Percentiles rank a stretch among this genome's conserved stretches.
These are phyloP conservation scores for Phrixothrix hirtus DNA, from an alignment of 2,888 invertebrate genomes.

Conservation along the genomic window DNA sequence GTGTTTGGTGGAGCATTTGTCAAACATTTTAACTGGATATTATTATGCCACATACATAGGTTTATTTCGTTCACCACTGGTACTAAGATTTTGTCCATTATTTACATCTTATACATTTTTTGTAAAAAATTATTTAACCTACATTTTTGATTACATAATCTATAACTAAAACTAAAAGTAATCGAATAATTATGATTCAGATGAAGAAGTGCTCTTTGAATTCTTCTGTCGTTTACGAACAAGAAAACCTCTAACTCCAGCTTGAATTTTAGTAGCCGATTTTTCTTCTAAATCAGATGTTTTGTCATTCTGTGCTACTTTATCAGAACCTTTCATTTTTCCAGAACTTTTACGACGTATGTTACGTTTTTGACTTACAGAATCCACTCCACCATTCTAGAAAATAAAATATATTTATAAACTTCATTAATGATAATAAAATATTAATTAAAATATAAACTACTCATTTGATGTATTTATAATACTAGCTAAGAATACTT, in stretches of 20 bases:
- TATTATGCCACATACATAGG: too few species aligned
- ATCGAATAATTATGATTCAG: too few species aligned
- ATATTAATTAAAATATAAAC: too few species aligned
- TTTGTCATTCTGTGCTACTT: conserved; percentile 18
- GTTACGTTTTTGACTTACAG: conserved; percentile 39
- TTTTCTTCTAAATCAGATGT: conserved; percentile 48
- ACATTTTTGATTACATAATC: not conserved
- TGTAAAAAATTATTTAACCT: not conserved
- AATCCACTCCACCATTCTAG: conserved; percentile 43
- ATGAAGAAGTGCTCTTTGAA: conserved; percentile 14
- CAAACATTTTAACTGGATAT: too few species aligned
- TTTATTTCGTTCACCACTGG: too few species aligned
- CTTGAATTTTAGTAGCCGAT: conserved; percentile 62
- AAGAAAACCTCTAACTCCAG: conserved; percentile 60
- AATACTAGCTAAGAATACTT: too few species aligned
- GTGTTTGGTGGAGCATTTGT: too few species aligned
- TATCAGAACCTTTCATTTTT: conserved; percentile 24
- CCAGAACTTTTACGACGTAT: conserved; percentile 46
- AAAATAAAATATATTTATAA: conserved; percentile 26
- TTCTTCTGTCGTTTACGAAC: conserved; percentile 59
- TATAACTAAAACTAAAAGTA: not conserved
- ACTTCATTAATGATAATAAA: too few species aligned
- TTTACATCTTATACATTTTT: too few species aligned
- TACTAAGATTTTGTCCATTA: too few species aligned
- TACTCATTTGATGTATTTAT: too few species aligned